Percentiles rank a stretch among this genome's conserved stretches.
phyloP scores from a whole-genome alignment of 2,888 invertebrate genomes.

The Phortica okadai region DNA sequence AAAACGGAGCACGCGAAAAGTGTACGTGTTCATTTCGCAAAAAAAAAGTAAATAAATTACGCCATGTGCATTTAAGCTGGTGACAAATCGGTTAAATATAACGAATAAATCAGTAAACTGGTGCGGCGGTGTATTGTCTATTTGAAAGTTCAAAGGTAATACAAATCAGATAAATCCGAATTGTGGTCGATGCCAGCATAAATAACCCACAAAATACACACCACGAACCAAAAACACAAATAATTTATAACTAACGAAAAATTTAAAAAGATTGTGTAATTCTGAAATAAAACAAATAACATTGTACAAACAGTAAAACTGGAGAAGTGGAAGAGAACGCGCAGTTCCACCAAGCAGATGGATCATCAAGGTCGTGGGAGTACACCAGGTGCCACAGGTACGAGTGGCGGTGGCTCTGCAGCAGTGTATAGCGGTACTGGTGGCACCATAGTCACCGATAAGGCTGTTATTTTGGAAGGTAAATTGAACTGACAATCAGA shows the following conservation, averaged over 20 bases:
- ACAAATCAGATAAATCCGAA: too few relatives aligned
- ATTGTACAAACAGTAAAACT: conserved; percentile 56
- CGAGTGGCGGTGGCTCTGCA: conserved; percentile 41
- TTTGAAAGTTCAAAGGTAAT: too few relatives aligned
- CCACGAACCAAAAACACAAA: background rate
- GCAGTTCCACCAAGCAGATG: conserved; percentile 72
- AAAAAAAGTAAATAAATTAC: too few relatives aligned
- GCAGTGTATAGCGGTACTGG: conserved; percentile 31
- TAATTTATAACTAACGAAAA: background rate
- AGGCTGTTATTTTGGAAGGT: conserved; percentile 73
- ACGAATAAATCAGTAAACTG: too few relatives aligned
- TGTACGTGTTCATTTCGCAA: too few relatives aligned
- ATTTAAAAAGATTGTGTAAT: conserved; percentile 19
- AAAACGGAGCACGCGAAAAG: too few relatives aligned
- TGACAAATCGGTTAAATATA: too few relatives aligned
- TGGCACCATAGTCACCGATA: conserved; percentile 57
- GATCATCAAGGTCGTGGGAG: conserved; percentile 52
- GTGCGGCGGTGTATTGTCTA: too few relatives aligned
- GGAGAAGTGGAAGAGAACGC: conserved; percentile 76
- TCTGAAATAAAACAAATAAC: background rate
- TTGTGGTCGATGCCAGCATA: background rate
- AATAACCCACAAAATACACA: too few relatives aligned
- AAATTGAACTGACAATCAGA: conserved; percentile 45
- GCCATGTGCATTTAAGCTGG: too few relatives aligned
- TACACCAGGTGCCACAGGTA: conserved; percentile 37